phyloP scores from a whole-genome alignment of 1,140 invertebrate genomes.

The Drosophila santomea region DNA sequence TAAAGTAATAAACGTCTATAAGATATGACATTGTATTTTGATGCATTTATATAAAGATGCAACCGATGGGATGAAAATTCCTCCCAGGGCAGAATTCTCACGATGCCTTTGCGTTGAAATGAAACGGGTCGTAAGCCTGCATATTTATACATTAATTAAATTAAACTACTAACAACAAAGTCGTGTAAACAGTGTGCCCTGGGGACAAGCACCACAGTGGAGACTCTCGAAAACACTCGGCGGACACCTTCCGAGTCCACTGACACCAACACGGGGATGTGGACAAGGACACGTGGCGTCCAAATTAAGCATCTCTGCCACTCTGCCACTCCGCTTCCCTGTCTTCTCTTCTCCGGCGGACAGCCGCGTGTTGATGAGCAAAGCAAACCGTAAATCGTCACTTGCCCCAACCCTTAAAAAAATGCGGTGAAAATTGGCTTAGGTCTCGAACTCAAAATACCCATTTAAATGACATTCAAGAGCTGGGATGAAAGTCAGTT shows the following conservation, averaged over 20 bases:
- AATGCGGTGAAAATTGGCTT: slow-evolving; percentile 3
- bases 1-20: too few species aligned
- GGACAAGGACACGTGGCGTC: slow-evolving; percentile 61
- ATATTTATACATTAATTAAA: slow-evolving; percentile 77
- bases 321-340: slow-evolving; percentile 28
- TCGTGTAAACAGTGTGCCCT: slow-evolving; percentile 63
- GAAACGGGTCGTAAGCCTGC: slow-evolving; percentile 30
- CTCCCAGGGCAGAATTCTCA: slow-evolving; percentile 35
- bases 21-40: too few species aligned
- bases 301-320: slow-evolving; percentile 71
- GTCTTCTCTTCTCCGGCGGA: slow-evolving; percentile 13
- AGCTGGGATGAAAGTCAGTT: too few species aligned
- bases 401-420: slow-evolving; percentile 32
- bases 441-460: slow-evolving; percentile 7
- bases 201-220: slow-evolving; percentile 28
- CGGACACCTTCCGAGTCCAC: slow-evolving; percentile 56
- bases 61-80: neutral
- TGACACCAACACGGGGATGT: slow-evolving; percentile 3
- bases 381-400: slow-evolving; percentile 77
- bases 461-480: neutral
- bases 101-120: slow-evolving; percentile 19
- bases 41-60: too few species aligned
- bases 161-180: slow-evolving; percentile 77
- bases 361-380: slow-evolving; percentile 74
- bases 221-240: slow-evolving; percentile 22